Evolutionary conservation across 1,140 invertebrate species (phyloP).

Genomic region (Vanessa atalanta): DNA sequence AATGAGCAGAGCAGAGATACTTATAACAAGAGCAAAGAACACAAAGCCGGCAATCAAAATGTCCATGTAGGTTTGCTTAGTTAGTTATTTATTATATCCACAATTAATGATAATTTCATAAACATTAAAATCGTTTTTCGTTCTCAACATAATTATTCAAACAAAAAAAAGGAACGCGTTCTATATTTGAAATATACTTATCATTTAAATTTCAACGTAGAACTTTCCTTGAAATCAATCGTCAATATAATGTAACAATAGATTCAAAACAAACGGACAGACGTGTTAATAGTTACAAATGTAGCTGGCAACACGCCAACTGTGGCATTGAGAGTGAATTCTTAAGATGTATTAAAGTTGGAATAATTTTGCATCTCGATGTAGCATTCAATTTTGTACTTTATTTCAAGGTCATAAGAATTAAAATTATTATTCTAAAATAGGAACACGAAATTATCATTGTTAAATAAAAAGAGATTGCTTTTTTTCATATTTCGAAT

Average conservation of each 20-base stretch:
- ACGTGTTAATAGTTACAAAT: conserved; percentile 24
- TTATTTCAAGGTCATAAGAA: background rate
- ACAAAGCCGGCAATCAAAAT: too few species aligned
- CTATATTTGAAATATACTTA: too few species aligned
- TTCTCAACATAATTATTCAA: too few species aligned
- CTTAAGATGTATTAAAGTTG: background rate
- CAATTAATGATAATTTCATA: too few species aligned
- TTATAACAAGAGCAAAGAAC: too few species aligned
- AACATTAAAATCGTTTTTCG: too few species aligned
- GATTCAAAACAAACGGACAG: conserved; percentile 12
- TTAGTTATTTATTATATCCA: too few species aligned
- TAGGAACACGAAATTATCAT: background rate
- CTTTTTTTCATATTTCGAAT: background rate
- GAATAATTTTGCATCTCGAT: background rate
- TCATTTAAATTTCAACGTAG: background rate
- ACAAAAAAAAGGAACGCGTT: too few species aligned
- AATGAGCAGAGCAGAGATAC: too few species aligned
- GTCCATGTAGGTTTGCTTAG: too few species aligned
- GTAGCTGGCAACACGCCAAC: conserved; percentile 14
- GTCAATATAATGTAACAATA: background rate
- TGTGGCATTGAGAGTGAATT: conserved; percentile 20
- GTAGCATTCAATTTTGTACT: background rate
- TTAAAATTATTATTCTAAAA: background rate
- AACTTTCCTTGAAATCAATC: background rate
- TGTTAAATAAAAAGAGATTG: background rate